Percentiles rank a stretch among this genome's conserved stretches.
Conservation (phyloP, 2,113 vertebrate genomes). For the Microcebus lehilahytsara region DNA sequence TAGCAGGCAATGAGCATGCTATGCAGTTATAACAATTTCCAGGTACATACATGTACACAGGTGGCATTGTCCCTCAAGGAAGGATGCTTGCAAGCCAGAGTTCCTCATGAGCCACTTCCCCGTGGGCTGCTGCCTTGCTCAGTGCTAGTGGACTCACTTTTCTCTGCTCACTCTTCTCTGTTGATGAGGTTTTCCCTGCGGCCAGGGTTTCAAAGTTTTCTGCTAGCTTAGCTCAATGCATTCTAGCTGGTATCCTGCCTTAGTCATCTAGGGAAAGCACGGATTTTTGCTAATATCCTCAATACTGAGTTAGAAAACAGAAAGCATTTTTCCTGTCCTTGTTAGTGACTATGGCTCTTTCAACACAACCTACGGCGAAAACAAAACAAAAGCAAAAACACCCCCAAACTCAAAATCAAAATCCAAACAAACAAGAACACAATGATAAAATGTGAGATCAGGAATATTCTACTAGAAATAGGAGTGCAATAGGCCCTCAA, state of each 20-base stretch:
- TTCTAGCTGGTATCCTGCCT: not conserved
- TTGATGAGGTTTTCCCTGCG: not conserved
- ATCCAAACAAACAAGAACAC: not conserved
- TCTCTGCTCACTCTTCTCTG: not conserved
- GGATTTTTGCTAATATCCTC: not conserved
- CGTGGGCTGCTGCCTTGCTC: not conserved
- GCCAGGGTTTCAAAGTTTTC: not conserved
- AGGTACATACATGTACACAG: not conserved
- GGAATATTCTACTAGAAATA: too few relatives aligned
- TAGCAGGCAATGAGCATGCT: not conserved
- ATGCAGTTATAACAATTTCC: not conserved
- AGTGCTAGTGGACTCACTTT: not conserved
- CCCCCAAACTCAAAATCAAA: not conserved
- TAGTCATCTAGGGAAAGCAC: not conserved
- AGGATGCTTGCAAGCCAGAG: not conserved
- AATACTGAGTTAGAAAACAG: not conserved
- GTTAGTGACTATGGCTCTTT: not conserved
- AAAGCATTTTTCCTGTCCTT: not conserved
- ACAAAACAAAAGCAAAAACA: not conserved
- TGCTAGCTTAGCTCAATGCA: not conserved
- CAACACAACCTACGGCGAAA: not conserved
- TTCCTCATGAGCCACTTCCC: not conserved
- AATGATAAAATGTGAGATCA: not conserved
- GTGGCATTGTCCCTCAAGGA: not conserved
- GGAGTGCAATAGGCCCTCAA: not conserved